Percentiles rank a stretch among this genome's conserved stretches.
Conservation (phyloP, 2,797 vertebrate species). For the Sphenopsis melanotis region DNA sequence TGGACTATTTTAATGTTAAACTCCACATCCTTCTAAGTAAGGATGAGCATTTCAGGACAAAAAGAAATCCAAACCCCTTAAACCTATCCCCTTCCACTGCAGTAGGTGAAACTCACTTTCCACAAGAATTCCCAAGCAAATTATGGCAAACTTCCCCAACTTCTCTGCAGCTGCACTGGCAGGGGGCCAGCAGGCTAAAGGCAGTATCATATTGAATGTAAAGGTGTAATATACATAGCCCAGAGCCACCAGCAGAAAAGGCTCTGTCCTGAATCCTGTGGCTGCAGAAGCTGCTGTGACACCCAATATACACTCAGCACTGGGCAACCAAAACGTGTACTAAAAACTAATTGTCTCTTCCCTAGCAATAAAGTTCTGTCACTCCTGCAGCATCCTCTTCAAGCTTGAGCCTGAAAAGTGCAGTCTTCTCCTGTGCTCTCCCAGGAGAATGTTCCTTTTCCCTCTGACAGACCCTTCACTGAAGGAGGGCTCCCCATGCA, state of each 20-base stretch:
- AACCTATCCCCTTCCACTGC: background rate
- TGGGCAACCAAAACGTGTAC: rapidly evolving
- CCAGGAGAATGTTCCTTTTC: background rate
- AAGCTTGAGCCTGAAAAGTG: background rate
- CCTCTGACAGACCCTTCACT: background rate
- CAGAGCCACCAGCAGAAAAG: constrained; percentile 47
- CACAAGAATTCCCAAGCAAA: constrained; percentile 47
- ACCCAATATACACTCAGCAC: background rate
- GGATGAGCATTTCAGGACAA: background rate
- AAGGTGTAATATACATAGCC: constrained; percentile 59
- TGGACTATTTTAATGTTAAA: background rate
- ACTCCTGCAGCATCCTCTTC: background rate
- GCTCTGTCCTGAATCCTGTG: background rate
- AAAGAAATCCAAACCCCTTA: background rate
- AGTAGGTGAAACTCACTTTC: constrained; percentile 45
- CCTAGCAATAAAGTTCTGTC: background rate
- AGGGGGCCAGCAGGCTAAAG: constrained; percentile 28
- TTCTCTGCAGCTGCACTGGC: constrained; percentile 55
- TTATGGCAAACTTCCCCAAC: constrained; percentile 37
- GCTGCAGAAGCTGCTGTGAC: rapidly evolving
- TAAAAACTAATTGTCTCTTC: background rate
- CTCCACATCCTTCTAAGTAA: background rate
- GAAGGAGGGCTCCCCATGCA: background rate
- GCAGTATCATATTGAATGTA: constrained; percentile 41
- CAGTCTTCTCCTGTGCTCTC: background rate